A percentile compares a stretch with the other conserved stretches of the same genome.
Evolutionary conservation across 2,797 vertebrate genomes (phyloP).

Genomic region (Eulemur albifrons): DNA sequence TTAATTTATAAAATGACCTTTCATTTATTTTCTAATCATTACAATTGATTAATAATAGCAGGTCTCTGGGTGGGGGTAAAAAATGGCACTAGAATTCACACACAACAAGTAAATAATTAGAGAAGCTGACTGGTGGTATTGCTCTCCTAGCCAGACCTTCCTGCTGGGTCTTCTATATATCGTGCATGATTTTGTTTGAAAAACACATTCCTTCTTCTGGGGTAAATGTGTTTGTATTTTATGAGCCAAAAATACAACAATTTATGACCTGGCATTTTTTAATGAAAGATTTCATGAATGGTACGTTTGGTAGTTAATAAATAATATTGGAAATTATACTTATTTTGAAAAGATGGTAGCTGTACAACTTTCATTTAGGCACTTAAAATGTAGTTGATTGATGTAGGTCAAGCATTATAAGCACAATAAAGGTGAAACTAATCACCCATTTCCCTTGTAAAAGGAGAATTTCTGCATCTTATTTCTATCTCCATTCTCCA

Average conservation of each 20-base stretch:
- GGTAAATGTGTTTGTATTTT: not conserved
- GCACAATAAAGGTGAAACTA: not conserved
- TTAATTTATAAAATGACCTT: not conserved
- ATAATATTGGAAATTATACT: not conserved
- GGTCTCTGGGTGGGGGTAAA: not conserved
- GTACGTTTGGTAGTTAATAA: not conserved
- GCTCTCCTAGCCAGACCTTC: not conserved
- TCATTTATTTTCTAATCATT: not conserved
- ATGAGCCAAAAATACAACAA: slow-evolving; percentile 9
- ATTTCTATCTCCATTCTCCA: not conserved
- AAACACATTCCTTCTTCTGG: not conserved
- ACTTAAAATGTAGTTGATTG: not conserved
- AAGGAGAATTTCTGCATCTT: not conserved
- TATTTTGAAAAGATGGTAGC: not conserved
- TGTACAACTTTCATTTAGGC: not conserved
- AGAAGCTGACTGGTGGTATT: not conserved
- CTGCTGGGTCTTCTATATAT: not conserved
- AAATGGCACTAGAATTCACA: not conserved
- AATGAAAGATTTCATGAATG: slow-evolving; percentile 18
- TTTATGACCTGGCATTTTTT: not conserved
- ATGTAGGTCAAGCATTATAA: not conserved
- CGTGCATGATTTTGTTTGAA: not conserved
- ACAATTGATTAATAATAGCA: not conserved
- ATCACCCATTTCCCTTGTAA: not conserved
- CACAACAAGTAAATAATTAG: not conserved